Evolutionary conservation across 1,140 invertebrate species (phyloP), one percentile per base, ranked within the genome.

Genomic region (Ditylenchus dipsaci): DNA sequence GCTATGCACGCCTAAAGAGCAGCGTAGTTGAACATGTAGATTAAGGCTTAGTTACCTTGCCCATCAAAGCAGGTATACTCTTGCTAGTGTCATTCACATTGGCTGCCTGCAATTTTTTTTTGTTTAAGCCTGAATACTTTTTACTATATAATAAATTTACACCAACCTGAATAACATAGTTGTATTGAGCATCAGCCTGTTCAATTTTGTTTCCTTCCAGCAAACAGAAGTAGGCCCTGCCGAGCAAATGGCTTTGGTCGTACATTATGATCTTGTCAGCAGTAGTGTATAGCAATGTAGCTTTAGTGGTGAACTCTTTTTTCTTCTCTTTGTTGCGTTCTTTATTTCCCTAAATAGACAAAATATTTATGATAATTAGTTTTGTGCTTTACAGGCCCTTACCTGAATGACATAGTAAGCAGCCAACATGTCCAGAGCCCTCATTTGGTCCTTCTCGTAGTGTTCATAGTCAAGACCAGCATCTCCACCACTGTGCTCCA

Each of bases 261-360:
- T 97, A 97, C 94, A 98, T 97, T 75, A 96, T 95, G 83, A 99
- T 97, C 86, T 97, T 97, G 83, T 99, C 96, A 30, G 94, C 95
- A 69, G 92, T 94, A 0, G 94, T 97, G 82, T 97, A 99, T 0
- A 98, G 84, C 45, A 94, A 86, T 5, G 93, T 97, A 0, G 96
- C 96, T 87, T 97, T 95, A 19, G 90, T 91, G 81, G 97, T 97
- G 1, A 95, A 86, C 75, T 97, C 94, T 72, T 91, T 88, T 82
- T 94, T 95, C 76, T 91, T 91, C 73, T 97, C 93, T 80, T 95
- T 95, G 68, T 91, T 90, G 78, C 96, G 95, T 81, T 97, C 94
- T 62, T 89, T 89, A 81, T 95, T 95, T 0, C 93, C 92, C 73
- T 71, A 62, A 23, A 57, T 45, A 30, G 42, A 23, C 3, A 5